Evolutionary conservation across 2,797 vertebrate genomes (phyloP), one percentile per base, ranked within the genome.

Genomic region (Sphenodon punctatus): DNA sequence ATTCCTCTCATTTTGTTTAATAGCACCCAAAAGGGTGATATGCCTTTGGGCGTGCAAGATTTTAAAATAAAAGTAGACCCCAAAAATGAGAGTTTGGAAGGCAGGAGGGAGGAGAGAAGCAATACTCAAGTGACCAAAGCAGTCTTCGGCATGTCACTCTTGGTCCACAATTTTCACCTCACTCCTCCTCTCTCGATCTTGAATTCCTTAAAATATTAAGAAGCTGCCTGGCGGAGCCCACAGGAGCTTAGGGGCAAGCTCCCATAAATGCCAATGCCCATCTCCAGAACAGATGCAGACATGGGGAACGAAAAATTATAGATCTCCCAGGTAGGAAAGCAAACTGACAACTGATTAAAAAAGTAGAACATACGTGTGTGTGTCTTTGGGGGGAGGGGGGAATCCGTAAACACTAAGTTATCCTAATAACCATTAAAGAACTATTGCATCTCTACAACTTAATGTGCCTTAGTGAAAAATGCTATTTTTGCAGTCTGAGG

Each of bases 1-100:
- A 53, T 11, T 19, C 56, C 17, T 10, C 17, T 49, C 2, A 25
- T 39, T 53, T 49, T 30, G 17, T 53, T 51, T 19, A 27, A 9
- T 4, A 39, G 38, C 7, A 39, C 85, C 89, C 78, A 84, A 73
- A 56, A 90, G 22, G 13, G 78, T 83, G 78, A 83, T 74, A 89
- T 73, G 72, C 72, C 68, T 84, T 88, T 80, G n/a, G 15, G 49
- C 32, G 84, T 59, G 68, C 60, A 83, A 84, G 85, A 64, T 2
- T 3, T 85, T 83, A 87, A 13, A 88, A 66, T 79, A 66, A 82
- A 87, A 42, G 63, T 38, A 64, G 89, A 80, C 36, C 69, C 87
- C 90, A 86, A 22, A 27, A 12, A 85, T 63, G 72, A 87, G 69
- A 67, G 78, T 89, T 88, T 86, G 82, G 80, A 79, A 85, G 84